Conservation (phyloP, 2,113 vertebrate genomes). For the Podarcis muralis region DNA sequence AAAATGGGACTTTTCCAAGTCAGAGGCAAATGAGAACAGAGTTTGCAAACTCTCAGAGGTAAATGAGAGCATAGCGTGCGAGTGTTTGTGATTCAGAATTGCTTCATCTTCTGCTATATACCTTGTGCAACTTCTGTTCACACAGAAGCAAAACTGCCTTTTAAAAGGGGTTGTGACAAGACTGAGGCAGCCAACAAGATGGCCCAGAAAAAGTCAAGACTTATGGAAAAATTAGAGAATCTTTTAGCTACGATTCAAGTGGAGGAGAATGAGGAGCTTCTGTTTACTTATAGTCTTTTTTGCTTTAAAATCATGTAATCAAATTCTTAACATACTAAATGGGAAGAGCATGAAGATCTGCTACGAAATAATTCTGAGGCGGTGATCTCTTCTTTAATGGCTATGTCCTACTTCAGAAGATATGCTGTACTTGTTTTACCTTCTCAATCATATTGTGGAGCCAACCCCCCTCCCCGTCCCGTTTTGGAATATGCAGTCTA, state of each 20-base stretch:
- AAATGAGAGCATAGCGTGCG: background rate
- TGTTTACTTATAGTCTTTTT: slow-evolving; percentile 61
- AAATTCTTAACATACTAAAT: background rate
- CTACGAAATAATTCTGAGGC: background rate
- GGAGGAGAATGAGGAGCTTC: slow-evolving; percentile 62
- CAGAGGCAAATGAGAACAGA: background rate
- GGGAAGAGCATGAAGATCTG: background rate
- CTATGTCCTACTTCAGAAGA: background rate
- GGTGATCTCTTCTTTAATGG: background rate
- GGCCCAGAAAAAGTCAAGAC: background rate
- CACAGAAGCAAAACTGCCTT: background rate
- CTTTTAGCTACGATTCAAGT: background rate
- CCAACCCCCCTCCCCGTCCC: background rate
- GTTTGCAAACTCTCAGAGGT: no score
- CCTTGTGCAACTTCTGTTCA: background rate
- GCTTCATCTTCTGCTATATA: background rate
- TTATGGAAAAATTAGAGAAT: background rate
- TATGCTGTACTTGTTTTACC: background rate
- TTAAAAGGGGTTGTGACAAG: background rate
- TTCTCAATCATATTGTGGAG: background rate
- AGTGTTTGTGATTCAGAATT: background rate
- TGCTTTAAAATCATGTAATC: background rate
- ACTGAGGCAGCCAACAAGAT: background rate
- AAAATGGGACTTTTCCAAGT: background rate
- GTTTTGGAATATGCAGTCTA: background rate